Base-by-base conservation (phyloP, 2,888 invertebrate genomes). In the Phengaris alcon region DNA sequence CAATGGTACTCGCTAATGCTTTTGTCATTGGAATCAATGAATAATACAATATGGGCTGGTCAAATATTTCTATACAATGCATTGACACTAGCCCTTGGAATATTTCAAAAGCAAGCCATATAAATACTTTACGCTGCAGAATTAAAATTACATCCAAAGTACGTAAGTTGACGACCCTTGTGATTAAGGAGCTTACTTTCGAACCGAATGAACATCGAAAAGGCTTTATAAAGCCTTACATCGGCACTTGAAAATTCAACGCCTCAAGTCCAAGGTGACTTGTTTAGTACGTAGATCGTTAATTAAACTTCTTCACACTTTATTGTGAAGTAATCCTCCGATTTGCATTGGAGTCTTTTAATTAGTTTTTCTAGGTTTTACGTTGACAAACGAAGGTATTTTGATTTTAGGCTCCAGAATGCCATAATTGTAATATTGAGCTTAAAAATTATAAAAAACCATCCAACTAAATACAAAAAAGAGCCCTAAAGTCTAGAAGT, bases 191-290 rank as follows among this genome's bases (percentile, higher is more conserved):
- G 72, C 15, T 72, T 72, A 72, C 4, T 72, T 35, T 72, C 51
- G 69, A 13, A 12, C 59, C 6, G 64, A 64, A 64, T 64, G 35
- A 35, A 72, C 72, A 72, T 52, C 72, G 54, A 72, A 72, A 44
- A 35, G 72, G 72, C 72, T 72, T 72, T 72, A 72, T 35, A 72
- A 54, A 72, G 52, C 51, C 72, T 22, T 52, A 69, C 52, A 52
- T 52, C 7, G 52, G 13, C 72, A 54, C 72, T 72, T 70, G 51
- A 51, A 72, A 64, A 64, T 64, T 64, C 35, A 44, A 54, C 54
- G 72, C 51, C 72, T 35, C 22, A 51, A 46, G 52, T 70, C 51
- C 70, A 70, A 70, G 70, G 70, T 15, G 72, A 72, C 72, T 54
- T 22, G 52, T 48, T 72, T 72, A 54, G 72, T 72, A 52, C 22